Percentiles rank a stretch among this genome's conserved stretches.
Evolutionary conservation across 2,797 vertebrate genomes (phyloP).

Genomic region (Helarctos malayanus): DNA sequence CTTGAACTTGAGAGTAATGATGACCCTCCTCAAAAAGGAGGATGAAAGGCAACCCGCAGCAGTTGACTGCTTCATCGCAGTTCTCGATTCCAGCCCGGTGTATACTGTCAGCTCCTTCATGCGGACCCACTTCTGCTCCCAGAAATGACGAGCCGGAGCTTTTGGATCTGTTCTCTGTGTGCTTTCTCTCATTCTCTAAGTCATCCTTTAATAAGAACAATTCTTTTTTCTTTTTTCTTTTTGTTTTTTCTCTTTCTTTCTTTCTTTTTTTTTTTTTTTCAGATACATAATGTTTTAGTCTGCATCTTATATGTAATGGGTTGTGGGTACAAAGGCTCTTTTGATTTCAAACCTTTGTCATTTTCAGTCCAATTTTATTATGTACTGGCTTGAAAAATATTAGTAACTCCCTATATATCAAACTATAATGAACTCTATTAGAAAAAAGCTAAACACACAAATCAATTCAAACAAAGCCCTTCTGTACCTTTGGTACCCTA

Average conservation of each 20-base stretch:
- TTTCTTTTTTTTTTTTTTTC: not conserved
- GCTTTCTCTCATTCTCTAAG: not conserved
- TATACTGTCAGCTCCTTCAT: not conserved
- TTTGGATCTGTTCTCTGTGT: not conserved
- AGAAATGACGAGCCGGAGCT: not conserved
- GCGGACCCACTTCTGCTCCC: not conserved
- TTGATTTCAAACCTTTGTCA: not conserved
- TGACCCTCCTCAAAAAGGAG: not conserved
- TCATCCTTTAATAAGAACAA: not conserved
- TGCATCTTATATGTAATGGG: not conserved
- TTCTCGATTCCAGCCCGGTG: not conserved
- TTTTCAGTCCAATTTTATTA: not conserved
- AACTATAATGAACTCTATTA: not conserved
- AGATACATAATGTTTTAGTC: not conserved
- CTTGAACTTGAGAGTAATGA: not conserved
- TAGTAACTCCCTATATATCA: not conserved
- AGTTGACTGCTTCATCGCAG: too few species aligned
- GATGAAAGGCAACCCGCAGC: not conserved
- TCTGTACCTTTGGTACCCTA: not conserved
- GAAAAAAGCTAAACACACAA: not conserved
- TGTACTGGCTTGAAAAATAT: conserved; percentile 13
- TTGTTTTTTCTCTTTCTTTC: not conserved
- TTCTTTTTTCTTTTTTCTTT: not conserved
- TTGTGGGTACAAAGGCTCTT: not conserved
- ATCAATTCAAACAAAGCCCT: not conserved